Percentiles rank a stretch among this genome's conserved stretches.
Evolutionary conservation across 2,888 invertebrate species (phyloP).

Genomic region (Congeria kusceri): DNA sequence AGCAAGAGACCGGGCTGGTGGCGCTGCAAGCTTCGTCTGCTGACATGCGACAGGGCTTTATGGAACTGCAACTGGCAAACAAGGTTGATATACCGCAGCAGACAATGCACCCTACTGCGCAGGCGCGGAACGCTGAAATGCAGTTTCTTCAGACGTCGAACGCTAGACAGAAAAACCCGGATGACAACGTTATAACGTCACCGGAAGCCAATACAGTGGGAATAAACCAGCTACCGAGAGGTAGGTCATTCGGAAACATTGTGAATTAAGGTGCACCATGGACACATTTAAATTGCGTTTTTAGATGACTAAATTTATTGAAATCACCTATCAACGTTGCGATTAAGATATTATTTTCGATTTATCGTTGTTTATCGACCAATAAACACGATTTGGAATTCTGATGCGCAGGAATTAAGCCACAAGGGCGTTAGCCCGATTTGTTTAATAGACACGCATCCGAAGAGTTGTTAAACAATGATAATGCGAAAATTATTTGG

Average conservation of each 20-base stretch:
- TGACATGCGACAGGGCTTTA: constrained; percentile 26
- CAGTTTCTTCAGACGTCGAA: not conserved
- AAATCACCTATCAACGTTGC: no score
- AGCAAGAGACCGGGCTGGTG: constrained; percentile 23
- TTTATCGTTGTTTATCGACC: no score
- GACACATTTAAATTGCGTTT: no score
- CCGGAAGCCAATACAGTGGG: not conserved
- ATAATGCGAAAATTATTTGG: no score
- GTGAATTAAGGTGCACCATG: no score
- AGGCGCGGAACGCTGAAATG: not conserved
- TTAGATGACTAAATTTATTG: no score
- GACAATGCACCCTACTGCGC: not conserved
- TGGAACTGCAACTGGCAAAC: constrained; percentile 18
- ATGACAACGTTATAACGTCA: not conserved
- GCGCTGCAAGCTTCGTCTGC: constrained; percentile 24
- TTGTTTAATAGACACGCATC: no score
- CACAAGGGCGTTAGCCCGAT: no score
- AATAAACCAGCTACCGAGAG: not conserved
- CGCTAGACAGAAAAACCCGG: not conserved
- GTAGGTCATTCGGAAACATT: not conserved
- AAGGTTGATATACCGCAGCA: constrained; percentile 25
- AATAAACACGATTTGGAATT: no score
- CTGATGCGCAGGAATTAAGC: no score
- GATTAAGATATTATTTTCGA: no score
- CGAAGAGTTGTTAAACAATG: no score